Evolutionary conservation across 2,888 invertebrate species (phyloP), one percentile per base, ranked within the genome.

Genomic region (Thereva unica): DNA sequence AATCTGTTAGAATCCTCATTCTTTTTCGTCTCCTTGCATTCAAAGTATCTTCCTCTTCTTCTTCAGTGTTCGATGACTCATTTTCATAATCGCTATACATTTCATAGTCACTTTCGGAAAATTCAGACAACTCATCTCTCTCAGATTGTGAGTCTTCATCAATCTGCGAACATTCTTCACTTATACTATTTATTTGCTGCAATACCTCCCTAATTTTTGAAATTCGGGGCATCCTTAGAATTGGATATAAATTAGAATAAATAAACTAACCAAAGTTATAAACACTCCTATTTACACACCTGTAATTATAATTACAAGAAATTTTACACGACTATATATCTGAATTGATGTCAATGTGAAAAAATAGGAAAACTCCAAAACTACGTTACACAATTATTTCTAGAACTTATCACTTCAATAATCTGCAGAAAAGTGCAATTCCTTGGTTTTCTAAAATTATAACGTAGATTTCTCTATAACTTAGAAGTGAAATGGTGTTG

Each of bases 41-140:
- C 50, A 49, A 49, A 49, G 34, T 10, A 49, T 12, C 49, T 49
- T 49, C 12, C 49, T 45, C n/a, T n/a, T n/a, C n/a, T n/a, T n/a
- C n/a, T n/a, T n/a, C n/a, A n/a, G n/a, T n/a, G n/a, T n/a, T 50
- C 50, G 50, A 50, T 34, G 50, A 50, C 12, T 23, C 8, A 50
- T 50, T 50, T 50, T 50, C 50, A 50, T 9, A 50, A 23, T 50
- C 50, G 23, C 50, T 50, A 50, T 50, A 12, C 23, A 50, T 50
- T 50, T 50, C 50, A 50, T 50, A 34, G 50, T 12, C 4, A 23
- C 4, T 50, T 50, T 50, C 34, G 50, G 23, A 12, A 12, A 50
- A 50, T 50, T 34, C 50, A 12, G 4, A 12, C 23, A 50, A 50
- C 50, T 50, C 50, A 50, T 50, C 12, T 50, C 50, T 50, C 5